Percentiles rank a stretch among this genome's conserved stretches.
Evolutionary conservation across 1,140 invertebrate genomes (phyloP).

Genomic region (Brachionus angularis): DNA sequence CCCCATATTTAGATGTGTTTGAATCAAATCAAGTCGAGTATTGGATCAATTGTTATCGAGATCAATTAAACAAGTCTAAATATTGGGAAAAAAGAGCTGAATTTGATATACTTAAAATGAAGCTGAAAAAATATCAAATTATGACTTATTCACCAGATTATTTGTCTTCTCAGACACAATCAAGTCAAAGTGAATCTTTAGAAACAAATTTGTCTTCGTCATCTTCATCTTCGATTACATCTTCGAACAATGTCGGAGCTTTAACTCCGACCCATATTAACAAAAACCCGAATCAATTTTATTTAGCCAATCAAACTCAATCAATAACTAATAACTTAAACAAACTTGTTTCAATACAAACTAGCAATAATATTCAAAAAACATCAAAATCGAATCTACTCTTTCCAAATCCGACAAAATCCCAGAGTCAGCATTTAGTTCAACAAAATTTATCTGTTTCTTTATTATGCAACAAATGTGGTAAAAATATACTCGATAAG

Average conservation of each 20-base stretch:
- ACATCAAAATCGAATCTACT: too few relatives aligned
- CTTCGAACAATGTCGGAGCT: neutral
- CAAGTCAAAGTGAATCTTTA: neutral
- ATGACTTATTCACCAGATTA: neutral
- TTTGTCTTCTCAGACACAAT: neutral
- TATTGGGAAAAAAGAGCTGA: slow-evolving; percentile 67
- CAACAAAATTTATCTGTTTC: neutral
- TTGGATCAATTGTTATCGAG: slow-evolving; percentile 74
- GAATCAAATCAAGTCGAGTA: slow-evolving; percentile 63
- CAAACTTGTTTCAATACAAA: too few relatives aligned
- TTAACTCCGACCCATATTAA: too few relatives aligned
- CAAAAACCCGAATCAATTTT: neutral
- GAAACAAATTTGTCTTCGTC: slow-evolving; percentile 29
- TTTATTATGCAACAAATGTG: slow-evolving; percentile 15
- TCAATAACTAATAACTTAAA: too few relatives aligned
- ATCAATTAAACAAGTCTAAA: slow-evolving; percentile 72
- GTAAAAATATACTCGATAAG: slow-evolving; percentile 11
- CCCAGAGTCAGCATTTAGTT: neutral
- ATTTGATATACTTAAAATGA: slow-evolving; percentile 42
- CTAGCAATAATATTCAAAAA: too few relatives aligned
- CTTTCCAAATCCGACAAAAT: too few relatives aligned
- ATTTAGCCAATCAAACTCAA: too few relatives aligned
- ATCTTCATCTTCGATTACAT: slow-evolving; percentile 2
- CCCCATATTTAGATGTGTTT: slow-evolving; percentile 63
- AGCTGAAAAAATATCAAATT: slow-evolving; percentile 16